A percentile compares a stretch with the other conserved stretches of the same genome.
These are phyloP conservation scores for Atrichornis clamosus DNA, from an alignment of 2,113 vertebrate species.

Conservation along the genomic window DNA sequence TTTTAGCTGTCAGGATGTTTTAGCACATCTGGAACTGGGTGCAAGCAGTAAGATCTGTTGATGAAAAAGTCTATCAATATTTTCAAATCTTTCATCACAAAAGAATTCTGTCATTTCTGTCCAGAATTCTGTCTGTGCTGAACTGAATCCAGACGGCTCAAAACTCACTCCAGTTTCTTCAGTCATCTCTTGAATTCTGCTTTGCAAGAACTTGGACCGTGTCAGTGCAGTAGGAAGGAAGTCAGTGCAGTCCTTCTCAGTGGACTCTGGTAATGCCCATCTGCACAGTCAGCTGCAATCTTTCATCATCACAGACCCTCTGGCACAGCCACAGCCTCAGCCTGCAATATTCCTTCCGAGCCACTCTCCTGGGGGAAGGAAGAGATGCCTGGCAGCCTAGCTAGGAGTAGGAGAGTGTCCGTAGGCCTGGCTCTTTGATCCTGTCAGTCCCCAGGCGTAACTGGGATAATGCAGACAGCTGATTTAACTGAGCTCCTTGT, in stretches of 20 bases:
- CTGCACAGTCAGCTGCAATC: background rate
- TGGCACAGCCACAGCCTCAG: background rate
- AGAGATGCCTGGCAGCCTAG: background rate
- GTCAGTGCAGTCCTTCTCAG: no score
- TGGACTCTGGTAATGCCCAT: background rate
- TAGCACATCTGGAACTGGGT: background rate
- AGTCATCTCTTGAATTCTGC: background rate
- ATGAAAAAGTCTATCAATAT: background rate
- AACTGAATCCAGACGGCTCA: background rate
- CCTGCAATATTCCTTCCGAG: background rate
- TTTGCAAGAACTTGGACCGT: background rate
- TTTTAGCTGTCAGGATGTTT: background rate
- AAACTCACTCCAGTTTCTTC: background rate
- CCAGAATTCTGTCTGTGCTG: background rate
- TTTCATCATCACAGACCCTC: background rate
- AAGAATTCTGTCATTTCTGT: background rate
- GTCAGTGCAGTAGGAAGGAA: background rate
- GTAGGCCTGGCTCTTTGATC: background rate
- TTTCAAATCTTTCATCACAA: background rate
- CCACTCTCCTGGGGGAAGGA: background rate
- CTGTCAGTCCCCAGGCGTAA: background rate
- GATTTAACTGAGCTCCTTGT: background rate
- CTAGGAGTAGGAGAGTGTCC: background rate
- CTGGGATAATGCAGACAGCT: background rate
- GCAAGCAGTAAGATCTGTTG: background rate